Base-by-base conservation (phyloP, 2,888 invertebrate genomes). In the Eupithecia tripunctaria region DNA sequence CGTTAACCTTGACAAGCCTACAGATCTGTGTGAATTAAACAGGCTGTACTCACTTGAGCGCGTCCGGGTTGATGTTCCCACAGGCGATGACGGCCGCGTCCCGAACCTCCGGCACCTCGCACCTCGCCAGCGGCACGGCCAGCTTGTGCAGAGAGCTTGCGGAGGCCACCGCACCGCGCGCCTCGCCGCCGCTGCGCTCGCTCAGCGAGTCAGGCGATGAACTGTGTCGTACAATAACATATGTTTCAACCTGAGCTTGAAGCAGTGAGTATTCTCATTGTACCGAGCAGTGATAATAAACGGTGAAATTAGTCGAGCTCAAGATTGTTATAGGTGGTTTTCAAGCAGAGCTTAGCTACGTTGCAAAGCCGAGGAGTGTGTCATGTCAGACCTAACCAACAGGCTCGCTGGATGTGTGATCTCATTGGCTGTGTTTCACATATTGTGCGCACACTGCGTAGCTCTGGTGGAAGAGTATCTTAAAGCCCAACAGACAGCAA, bases 61-160 rank as follows among this genome's bases (percentile, higher is more conserved):
- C 98, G 81, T 97, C 97, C 25, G 98, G 97, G 91, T 99, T 99
- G 85, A 99, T 97, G 94, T 98, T 97, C 68, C 99, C 99, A 76
- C 99, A 96, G 1, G 99, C 99, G 81, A 97, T 96, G 18, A 99
- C 98, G 8, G 98, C 98, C 1, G 99, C 97, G 91, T 99, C 99
- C 74, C 99, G 95, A 77, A 99, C 98, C 88, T 99, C 99, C 1
- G 96, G 96, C 70, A 97, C 97, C 91, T 99, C 99, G 91, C 98
- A 99, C 70, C 98, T 96, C 70, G 99, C 95, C 80, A 99, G 95
- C 12, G 99, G 99, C 73, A 99, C 97, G 15, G 99, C 96, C 79
- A 99, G 95, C 92, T 99, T 99, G 91, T 99, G 99, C 41, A 99
- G 95, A 36, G 97, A 97, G 43, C 96, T 95, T 0, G 99, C 98